These are phyloP conservation scores for Pristionchus mayeri DNA, from an alignment of 2,888 invertebrate genomes.

Conservation along the genomic window DNA sequence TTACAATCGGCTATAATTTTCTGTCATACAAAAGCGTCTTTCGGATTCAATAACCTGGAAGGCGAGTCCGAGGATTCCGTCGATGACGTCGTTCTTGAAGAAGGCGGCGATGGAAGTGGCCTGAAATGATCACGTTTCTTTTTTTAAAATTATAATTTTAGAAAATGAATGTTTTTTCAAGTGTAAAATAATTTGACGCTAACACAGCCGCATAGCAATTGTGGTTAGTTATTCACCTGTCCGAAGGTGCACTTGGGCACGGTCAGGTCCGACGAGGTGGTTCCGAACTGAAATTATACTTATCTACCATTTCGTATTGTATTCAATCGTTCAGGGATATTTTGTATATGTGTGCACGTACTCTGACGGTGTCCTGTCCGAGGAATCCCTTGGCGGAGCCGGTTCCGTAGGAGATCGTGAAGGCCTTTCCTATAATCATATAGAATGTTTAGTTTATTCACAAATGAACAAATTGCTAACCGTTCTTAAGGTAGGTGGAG, in stretches of 20 bases:
- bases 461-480: conserved; percentile 76
- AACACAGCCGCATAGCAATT: too few species aligned
- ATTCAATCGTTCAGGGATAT: not conserved
- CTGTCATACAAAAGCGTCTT: conserved; percentile 53
- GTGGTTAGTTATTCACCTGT: too few species aligned
- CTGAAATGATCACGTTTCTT: too few species aligned
- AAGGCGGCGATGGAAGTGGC: conserved; percentile 63
- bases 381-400: conserved; percentile 92
- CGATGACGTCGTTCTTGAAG: conserved; percentile 64
- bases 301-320: not conserved
- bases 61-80: conserved; percentile 70
- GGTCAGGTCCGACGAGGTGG: conserved; percentile 52
- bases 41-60: conserved; percentile 51
- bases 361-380: conserved; percentile 89
- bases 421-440: conserved; percentile 81
- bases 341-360: conserved; percentile 79
- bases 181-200: too few species aligned
- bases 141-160: too few species aligned
- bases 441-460: too few species aligned
- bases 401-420: conserved; percentile 93
- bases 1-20: too few species aligned
- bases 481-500: conserved; percentile 87
- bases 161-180: too few species aligned
- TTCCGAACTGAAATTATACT: conserved; percentile 59
- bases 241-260: conserved; percentile 69